Evolutionary conservation across 2,888 invertebrate genomes (phyloP).

Genomic region (Drosophila dives): DNA sequence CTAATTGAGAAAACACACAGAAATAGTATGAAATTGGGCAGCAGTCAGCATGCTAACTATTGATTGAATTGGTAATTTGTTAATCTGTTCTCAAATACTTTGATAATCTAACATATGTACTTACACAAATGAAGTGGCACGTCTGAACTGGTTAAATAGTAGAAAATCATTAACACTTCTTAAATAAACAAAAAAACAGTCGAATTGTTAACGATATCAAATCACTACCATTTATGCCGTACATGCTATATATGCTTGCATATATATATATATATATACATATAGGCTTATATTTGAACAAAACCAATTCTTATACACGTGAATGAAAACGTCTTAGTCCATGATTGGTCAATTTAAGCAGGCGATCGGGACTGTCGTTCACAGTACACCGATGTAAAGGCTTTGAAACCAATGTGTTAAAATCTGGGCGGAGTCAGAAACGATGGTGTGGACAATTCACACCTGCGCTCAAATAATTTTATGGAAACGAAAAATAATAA

Average conservation of each 20-base stretch:
- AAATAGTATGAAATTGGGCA: slow-evolving; percentile 16
- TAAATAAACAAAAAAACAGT: slow-evolving; percentile 27
- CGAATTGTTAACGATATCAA: slow-evolving; percentile 15
- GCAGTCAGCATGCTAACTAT: slow-evolving; percentile 19
- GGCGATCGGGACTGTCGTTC: slow-evolving; percentile 32
- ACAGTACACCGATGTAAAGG: slow-evolving; percentile 10
- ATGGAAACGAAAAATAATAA: slow-evolving; percentile 15
- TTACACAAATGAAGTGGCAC: slow-evolving; percentile 24
- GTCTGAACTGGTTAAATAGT: slow-evolving; percentile 27
- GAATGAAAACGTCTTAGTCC: slow-evolving; percentile 12
- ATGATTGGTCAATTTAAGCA: slow-evolving; percentile 35
- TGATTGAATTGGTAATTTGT: slow-evolving; percentile 3
- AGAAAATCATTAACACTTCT: slow-evolving; percentile 44
- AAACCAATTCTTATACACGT: slow-evolving; percentile 23
- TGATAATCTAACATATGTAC: slow-evolving; percentile 15
- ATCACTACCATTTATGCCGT: slow-evolving; percentile 13
- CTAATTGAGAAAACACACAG: slow-evolving; percentile 35
- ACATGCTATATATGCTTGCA: neutral
- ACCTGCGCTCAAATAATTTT: slow-evolving; percentile 15
- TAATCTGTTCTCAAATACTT: slow-evolving; percentile 20
- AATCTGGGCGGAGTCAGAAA: slow-evolving; percentile 73
- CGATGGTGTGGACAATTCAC: slow-evolving; percentile 15
- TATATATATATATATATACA: neutral
- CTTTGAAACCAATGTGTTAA: slow-evolving; percentile 40
- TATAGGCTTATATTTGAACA: neutral